Base-by-base conservation (phyloP, 2,888 invertebrate species). In the Patella depressa region DNA sequence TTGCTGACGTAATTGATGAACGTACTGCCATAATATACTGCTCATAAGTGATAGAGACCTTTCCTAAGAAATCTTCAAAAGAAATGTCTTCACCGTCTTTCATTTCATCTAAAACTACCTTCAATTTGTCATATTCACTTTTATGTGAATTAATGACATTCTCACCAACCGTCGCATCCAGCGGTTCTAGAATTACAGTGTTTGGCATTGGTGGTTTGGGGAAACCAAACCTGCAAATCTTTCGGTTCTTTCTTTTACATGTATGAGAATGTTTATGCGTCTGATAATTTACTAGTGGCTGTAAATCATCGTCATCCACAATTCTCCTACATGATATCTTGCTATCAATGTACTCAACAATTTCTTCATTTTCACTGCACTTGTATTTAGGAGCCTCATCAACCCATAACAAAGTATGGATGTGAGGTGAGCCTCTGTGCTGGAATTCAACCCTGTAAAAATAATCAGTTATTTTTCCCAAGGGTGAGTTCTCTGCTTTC, bases 401-500 rank as follows among this genome's bases (percentile, higher is more conserved):
- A 7, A 82, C 79, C 83, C 85, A 84, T n/a, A 77, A 74, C 54
- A 85, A 70, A 74, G 80, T 79, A 65, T 85, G 85, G 2, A 84
- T 80, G 76, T 85, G 83, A 12, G 85, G 85, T 9, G 82, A 83
- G 2, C 86, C 86, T 12, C 85, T 74, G n/a, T 81, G 80, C 71
- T 85, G 87, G 86, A 34, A 87, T 84, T 84, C 85, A 12, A 83
- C 82, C 29, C 83, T 76, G 71, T 80, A 84, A 71, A 81, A 82
- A 72, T 24, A 84, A 72, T 85, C 84, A 15, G 29, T 29, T 12
- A 83, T 73, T 59, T 82, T 71, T 17, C 84, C 82, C 29, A 84
- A 69, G 53, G 84, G 83, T 19, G 80, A 79, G 0, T 79, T n/a
- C 14, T 59, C 65, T 19, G 19, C 12, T 24, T 78, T n/a, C 29